Conservation (phyloP, 2,797 vertebrate species). For the Oreonectes daqikongensis region DNA sequence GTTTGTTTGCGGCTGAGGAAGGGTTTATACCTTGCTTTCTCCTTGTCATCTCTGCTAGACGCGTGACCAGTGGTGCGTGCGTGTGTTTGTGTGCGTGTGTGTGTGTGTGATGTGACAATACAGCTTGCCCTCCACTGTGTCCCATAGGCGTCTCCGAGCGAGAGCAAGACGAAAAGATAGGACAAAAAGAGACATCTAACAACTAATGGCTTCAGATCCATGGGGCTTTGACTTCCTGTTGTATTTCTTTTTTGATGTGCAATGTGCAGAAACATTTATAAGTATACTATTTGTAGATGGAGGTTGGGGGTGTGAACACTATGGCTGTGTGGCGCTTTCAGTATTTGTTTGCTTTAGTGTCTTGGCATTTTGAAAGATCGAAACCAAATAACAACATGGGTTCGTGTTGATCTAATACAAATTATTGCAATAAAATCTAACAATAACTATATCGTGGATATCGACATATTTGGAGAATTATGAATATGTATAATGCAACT, state of each 20-base stretch:
- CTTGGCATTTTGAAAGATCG: too few relatives aligned
- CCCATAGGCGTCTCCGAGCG: constrained; percentile 38
- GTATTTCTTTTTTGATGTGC: constrained; percentile 22
- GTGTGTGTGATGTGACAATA: constrained; percentile 35
- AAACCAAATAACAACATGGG: background rate
- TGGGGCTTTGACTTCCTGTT: constrained; percentile 17
- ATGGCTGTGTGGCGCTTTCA: background rate
- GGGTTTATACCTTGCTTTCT: constrained; percentile 72
- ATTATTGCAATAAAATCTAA: background rate
- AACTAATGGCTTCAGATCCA: constrained; percentile 59
- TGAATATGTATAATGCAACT: too few relatives aligned
- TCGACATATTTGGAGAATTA: too few relatives aligned
- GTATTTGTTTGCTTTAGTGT: background rate
- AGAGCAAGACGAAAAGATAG: background rate
- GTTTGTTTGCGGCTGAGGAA: constrained; percentile 67
- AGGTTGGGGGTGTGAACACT: background rate
- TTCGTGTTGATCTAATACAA: background rate
- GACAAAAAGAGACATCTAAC: constrained; percentile 49
- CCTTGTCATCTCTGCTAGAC: constrained; percentile 64
- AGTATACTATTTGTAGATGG: background rate
- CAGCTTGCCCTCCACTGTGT: constrained; percentile 48
- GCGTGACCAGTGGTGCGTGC: constrained; percentile 50
- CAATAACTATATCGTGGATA: too few relatives aligned
- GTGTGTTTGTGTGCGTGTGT: constrained; percentile 56
- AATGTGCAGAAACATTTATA: constrained; percentile 22